Percentiles rank a stretch among this genome's conserved stretches.
Conservation (phyloP, 23 tunicate species). For the Diplosoma virens region DNA sequence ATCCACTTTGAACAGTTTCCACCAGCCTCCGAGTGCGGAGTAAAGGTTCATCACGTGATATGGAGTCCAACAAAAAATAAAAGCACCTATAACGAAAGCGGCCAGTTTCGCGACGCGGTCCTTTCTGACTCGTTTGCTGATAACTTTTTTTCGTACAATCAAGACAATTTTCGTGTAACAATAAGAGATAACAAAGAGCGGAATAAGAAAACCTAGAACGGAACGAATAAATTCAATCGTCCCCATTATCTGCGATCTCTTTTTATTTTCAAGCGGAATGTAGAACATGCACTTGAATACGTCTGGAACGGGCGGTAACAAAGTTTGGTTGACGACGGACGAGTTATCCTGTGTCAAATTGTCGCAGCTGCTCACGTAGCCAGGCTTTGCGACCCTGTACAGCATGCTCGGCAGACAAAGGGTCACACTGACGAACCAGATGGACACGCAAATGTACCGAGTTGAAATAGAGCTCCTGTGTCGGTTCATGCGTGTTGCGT, state of each 20-base stretch:
- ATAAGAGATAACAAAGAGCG: conserved; percentile 56
- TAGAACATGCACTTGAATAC: conserved; percentile 32
- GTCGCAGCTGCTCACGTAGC: background rate
- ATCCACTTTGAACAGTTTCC: conserved; percentile 42
- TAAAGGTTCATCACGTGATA: conserved; percentile 43
- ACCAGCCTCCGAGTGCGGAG: conserved; percentile 79
- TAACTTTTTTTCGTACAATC: conserved; percentile 56
- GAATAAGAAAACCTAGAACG: conserved; percentile 58
- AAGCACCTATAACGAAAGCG: conserved; percentile 60
- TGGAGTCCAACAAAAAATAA: conserved; percentile 82
- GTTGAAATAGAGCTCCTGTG: conserved; percentile 28
- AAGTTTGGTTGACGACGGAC: background rate
- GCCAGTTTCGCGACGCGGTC: conserved; percentile 80
- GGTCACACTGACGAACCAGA: conserved; percentile 50
- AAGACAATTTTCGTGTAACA: conserved; percentile 65
- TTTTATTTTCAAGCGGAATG: conserved; percentile 32
- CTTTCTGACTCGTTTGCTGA: conserved; percentile 60
- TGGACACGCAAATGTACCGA: conserved; percentile 40
- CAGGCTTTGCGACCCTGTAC: conserved; percentile 16
- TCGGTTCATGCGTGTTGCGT: conserved; percentile 52
- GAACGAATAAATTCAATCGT: conserved; percentile 33
- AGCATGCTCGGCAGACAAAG: conserved; percentile 52
- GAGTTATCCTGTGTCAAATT: background rate
- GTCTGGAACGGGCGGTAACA: background rate
- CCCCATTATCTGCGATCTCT: conserved; percentile 46